Evolutionary conservation across 2,113 vertebrate genomes (phyloP), one percentile per base, ranked within the genome.

Genomic region (Columba livia): DNA sequence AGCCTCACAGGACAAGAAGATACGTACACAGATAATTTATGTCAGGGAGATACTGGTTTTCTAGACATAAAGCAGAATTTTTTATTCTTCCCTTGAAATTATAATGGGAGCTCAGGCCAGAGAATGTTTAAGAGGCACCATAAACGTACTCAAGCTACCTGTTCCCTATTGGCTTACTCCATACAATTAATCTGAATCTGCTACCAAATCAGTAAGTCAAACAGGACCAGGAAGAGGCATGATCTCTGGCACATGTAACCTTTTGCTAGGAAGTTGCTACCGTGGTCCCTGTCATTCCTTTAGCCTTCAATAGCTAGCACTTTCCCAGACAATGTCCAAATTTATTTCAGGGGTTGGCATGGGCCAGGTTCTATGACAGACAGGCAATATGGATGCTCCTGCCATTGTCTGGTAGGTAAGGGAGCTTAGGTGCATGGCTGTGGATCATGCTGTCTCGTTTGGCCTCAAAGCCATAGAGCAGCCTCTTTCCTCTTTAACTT

Each of bases 211-310:
- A 1, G 11, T 29, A 40, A 67, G 9, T 15, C 38, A 61, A 54
- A 69, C 5, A 34, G 5, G 29, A 16, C 12, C 38, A 48, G 10
- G 12, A 6, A 75, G 15, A 62, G 10, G 13, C 19, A 9, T 40
- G 12, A 47, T 13, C 6, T 69, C 6, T 77, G 19, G 5, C 5
- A 12, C 2, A 48, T 10, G 8, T n/a, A n/a, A n/a, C n/a, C 34
- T 34, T 58, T 36, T 18, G 23, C 6, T 31, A 4, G 13, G 11
- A 90, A 26, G 8, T 12, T 78, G 34, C 56, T 26, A 57, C 21
- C 3, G 2, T 31, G 10, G 20, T n/a, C 5, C 13, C 4, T 0
- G 1, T 15, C 1, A 2, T 34, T 11, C 9, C 8, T 56, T 34
- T 48, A 83, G 32, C 9, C 24, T 10, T n/a, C 18, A 6, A 34